Conservation (phyloP, 2,113 vertebrate species). For the Penelope pileata region DNA sequence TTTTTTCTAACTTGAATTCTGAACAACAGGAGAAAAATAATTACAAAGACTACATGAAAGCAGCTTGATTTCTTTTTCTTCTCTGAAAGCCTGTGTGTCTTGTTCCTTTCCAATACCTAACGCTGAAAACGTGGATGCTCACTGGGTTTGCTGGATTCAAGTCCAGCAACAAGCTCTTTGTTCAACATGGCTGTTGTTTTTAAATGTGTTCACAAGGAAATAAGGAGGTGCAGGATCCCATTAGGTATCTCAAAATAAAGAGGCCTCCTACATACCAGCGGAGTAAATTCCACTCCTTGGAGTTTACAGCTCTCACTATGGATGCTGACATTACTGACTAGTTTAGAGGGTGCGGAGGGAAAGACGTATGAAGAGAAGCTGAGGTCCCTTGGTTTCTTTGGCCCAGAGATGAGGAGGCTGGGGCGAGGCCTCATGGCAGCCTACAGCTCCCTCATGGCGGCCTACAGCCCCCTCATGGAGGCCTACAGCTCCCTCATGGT, state of each 20-base stretch:
- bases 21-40: slow-evolving; percentile 46
- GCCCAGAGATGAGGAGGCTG: no score
- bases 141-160: neutral
- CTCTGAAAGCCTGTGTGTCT: neutral
- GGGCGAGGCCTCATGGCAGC: no score
- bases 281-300: no score
- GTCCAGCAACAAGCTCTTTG: neutral
- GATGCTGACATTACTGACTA: neutral
- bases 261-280: no score
- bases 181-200: neutral
- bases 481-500: no score
- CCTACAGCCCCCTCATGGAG: no score
- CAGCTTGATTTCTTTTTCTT: slow-evolving; percentile 33
- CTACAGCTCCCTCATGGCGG: no score
- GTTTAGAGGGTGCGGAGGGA: neutral
- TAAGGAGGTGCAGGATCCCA: neutral
- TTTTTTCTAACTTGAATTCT: slow-evolving; percentile 14
- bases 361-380: neutral
- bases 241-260: no score
- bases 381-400: neutral
- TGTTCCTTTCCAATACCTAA: neutral
- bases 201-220: neutral
- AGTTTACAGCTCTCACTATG: neutral
- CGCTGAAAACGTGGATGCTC: neutral
- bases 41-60: slow-evolving; percentile 42